Evolutionary conservation across 2,888 invertebrate genomes (phyloP), one percentile per base, ranked within the genome.

Genomic region (Agrochola circellaris): DNA sequence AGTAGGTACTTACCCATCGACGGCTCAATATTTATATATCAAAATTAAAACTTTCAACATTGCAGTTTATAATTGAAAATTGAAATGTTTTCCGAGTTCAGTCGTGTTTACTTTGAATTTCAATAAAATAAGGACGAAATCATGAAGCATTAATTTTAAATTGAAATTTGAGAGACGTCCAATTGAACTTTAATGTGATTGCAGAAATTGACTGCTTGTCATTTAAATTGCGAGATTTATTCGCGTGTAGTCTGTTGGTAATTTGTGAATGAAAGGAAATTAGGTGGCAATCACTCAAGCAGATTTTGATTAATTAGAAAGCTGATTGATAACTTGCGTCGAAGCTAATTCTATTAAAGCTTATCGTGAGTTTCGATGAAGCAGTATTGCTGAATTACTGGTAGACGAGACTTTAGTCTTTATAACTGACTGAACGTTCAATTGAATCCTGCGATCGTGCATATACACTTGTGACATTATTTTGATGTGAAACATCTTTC

Each of bases 31-130:
- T 66, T 48, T 30, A 38, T 69, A 60, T 23, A 58, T 60, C 34
- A 73, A 45, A 61, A 51, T 13, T 3, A 60, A 75, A 83, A 85
- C 65, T 76, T 76, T 56, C 69, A 80, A 82, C 67, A 75, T 73
- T 85, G 67, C 73, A 74, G 58, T 64, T 34, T 34, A 34, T 77
- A 65, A 85, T 85, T 85, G 73, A 72, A 87, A 85, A 79, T 77
- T 66, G 70, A 7, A 83, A 77, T 51, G 69, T 42, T 79, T 85
- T 71, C 42, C 30, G 72, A 70, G 60, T 77, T 77, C 65, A 68
- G 30, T 48, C 38, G 34, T 85, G 70, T 87, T 87, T 81, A 76
- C 69, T 74, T 74, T 72, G 61, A 75, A 51, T 79, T 81, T 60
- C 58, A 71, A 75, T 77, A 77, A 77, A 76, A 73, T 76, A 73